These are phyloP conservation scores for Campoletis raptor DNA, from an alignment of 2,888 invertebrate genomes.

Conservation along the genomic window DNA sequence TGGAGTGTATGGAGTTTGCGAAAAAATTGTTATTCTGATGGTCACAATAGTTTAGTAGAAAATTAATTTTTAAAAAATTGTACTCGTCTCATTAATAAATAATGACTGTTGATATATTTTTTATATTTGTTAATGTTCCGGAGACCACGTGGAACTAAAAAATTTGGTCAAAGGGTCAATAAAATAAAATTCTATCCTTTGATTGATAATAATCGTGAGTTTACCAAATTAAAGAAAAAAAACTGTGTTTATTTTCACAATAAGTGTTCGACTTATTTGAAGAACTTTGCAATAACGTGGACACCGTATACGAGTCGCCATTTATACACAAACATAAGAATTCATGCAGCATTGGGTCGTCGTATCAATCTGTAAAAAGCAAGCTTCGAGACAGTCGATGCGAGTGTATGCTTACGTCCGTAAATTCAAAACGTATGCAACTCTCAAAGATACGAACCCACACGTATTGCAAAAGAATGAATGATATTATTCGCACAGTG, in stretches of 20 bases:
- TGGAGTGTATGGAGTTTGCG: too few relatives aligned
- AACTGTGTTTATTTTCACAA: neutral
- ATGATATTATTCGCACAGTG: conserved; percentile 45
- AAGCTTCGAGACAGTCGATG: conserved; percentile 44
- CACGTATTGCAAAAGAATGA: neutral
- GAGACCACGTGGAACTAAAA: too few relatives aligned
- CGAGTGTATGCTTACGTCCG: conserved; percentile 28
- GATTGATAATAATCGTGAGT: neutral
- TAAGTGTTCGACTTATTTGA: neutral
- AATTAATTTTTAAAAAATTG: too few relatives aligned
- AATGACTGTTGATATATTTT: too few relatives aligned
- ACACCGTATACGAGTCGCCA: neutral
- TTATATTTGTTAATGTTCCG: too few relatives aligned
- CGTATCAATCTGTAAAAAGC: conserved; percentile 69
- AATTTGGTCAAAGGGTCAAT: too few relatives aligned
- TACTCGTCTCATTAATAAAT: too few relatives aligned
- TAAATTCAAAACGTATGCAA: conserved; percentile 24
- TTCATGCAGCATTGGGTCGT: conserved; percentile 68
- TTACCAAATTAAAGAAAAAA: neutral
- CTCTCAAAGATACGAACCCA: conserved; percentile 32
- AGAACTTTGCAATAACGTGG: neutral
- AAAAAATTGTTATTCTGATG: too few relatives aligned
- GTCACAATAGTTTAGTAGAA: too few relatives aligned
- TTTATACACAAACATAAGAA: conserved; percentile 58
- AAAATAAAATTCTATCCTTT: too few relatives aligned